Evolutionary conservation across 2,888 invertebrate species (phyloP), one percentile per base, ranked within the genome.

Genomic region (Meiosimyza platycephala): DNA sequence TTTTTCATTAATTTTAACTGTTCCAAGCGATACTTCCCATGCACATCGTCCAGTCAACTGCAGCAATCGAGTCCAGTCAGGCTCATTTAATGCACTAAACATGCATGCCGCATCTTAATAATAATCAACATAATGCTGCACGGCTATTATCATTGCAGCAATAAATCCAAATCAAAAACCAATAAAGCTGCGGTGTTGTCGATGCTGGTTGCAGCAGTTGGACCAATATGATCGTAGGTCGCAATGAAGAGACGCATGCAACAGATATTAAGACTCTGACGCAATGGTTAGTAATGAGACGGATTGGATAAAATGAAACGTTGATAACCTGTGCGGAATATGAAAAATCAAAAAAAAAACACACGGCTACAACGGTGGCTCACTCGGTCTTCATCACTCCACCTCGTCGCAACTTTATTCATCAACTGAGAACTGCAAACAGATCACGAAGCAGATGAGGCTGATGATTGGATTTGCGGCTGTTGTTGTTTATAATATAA

Each of bases 111-210:
- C 70, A 64, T 60, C 69, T 72, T 72, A 60, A 59, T 63, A 69
- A 74, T 77, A 77, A 78, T 78, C 76, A 78, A 77, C 76, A 76
- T 77, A 77, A 77, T 40, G 40, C 40, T 77, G 76, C 78, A 78
- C 76, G 77, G 76, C 77, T 77, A 77, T 77, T 76, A 76, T 77
- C 76, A 78, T 78, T 76, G 76, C 75, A 6, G 78, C 76, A 77
- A 78, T 77, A 78, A 78, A 78, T 78, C 74, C 77, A 77, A 77
- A 78, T 78, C 76, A 78, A 78, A 78, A 78, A 77, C 76, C 77
- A 77, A 78, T 78, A 77, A 76, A 77, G 76, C 75, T 75, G 74
- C 75, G 75, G 68, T 74, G 78, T 76, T 76, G 75, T 75, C 55
- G 72, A 22, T 22, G 64, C 51, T 55, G 62, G 54, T 33, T 51